These are phyloP conservation scores for Psix sp. DNA, from an alignment of 1,140 invertebrate species.

Conservation along the genomic window DNA sequence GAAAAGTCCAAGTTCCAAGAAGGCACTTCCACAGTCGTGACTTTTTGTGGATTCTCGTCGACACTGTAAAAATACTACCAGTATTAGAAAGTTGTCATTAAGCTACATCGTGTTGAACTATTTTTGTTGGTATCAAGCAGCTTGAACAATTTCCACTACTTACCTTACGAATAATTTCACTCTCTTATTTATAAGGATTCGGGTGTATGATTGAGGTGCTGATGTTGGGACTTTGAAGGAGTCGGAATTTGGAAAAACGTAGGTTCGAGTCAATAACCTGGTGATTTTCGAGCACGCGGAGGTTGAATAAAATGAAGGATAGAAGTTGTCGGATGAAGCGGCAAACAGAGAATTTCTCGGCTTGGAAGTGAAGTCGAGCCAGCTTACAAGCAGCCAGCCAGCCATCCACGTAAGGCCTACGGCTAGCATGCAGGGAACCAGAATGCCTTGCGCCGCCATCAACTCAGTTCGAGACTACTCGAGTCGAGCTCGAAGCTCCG, in stretches of 20 bases:
- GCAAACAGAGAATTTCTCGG: conserved; percentile 41
- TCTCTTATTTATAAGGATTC: no score
- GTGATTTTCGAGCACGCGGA: conserved; percentile 29
- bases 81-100: no score
- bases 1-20: no score
- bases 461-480: conserved; percentile 30
- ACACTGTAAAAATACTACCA: no score
- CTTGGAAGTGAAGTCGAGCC: conserved; percentile 53
- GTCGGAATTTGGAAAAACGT: neutral
- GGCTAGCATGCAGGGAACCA: conserved; percentile 72
- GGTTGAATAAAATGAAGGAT: conserved; percentile 52
- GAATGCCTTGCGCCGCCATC: conserved; percentile 71
- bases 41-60: no score
- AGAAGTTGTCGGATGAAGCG: conserved; percentile 28
- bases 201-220: no score
- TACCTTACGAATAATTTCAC: no score
- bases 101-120: no score
- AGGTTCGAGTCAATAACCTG: conserved; percentile 30
- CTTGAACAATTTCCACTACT: no score
- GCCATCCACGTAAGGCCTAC: conserved; percentile 69
- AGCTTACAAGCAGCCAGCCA: conserved; percentile 57
- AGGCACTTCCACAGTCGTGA: no score
- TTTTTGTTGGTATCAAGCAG: no score
- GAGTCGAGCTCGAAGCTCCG: neutral
- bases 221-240: neutral